Evolutionary conservation across 2,797 vertebrate genomes (phyloP), one percentile per base, ranked within the genome.

Genomic region (Salmo trutta): DNA sequence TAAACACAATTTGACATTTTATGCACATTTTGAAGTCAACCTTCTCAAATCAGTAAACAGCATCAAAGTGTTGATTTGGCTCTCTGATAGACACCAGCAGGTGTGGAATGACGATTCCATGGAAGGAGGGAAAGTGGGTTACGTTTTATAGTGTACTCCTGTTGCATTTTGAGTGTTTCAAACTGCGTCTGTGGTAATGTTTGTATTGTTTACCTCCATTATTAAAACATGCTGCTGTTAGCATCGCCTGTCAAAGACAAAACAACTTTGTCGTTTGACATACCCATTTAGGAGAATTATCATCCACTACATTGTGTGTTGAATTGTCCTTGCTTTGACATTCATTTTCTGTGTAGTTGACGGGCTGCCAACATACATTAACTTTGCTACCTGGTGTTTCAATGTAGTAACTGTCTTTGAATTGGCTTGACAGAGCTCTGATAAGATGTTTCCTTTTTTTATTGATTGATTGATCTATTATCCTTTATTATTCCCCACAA

Each of bases 311-410:
- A 73, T 62, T 21, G 71, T 71, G 79, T 86, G 19, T 3, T 85
- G 88, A 85, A 86, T 89, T 86, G 87, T 90, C 89, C 86, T 86
- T 85, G 88, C 81, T 79, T 87, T 80, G 86, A 93, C 92, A 92
- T 91, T 88, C 88, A 81, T 90, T 89, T 81, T 77, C 86, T 83
- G 79, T 88, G 86, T 88, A 33, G 85, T 86, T 90, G 89, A 90
- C 90, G 71, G 71, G 41, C 90, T 92, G 92, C 92, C 93, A 92
- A 86, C 81, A 62, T 86, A 88, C 90, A 91, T 94, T 91, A 91
- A 87, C 90, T 85, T 84, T 90, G 87, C 91, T 90, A 89, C 91
- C 86, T 89, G 85, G 65, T 14, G 83, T 82, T 83, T 81, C 80
- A 27, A 86, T 88, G 88, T 90, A 89, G 88, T 92, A 86, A 87